A percentile compares a stretch with the other conserved stretches of the same genome.
Conservation (phyloP, 2,888 invertebrate genomes). For the Gymnocheta viridis region DNA sequence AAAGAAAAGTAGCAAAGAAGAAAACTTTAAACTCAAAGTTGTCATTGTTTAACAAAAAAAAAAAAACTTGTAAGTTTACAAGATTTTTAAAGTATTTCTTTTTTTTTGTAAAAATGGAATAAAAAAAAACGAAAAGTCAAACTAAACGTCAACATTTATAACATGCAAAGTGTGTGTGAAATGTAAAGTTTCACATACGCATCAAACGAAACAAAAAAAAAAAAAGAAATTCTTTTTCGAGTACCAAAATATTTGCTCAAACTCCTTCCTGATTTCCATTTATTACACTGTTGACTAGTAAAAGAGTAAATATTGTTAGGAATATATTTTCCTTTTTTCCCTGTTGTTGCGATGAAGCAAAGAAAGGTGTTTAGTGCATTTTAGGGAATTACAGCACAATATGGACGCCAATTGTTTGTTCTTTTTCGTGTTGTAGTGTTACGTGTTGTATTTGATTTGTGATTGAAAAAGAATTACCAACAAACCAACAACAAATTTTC, state of each 20-base stretch:
- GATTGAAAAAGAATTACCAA: conserved; percentile 67
- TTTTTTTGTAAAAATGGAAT: not conserved
- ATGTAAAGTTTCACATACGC: conserved; percentile 41
- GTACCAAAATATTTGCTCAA: not conserved
- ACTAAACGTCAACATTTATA: conserved; percentile 61
- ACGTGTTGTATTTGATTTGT: conserved; percentile 67
- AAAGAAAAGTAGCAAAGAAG: not conserved
- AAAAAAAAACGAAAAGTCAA: conserved; percentile 48
- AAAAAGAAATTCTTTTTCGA: not conserved
- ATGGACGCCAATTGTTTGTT: conserved; percentile 11
- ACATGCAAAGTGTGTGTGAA: conserved; percentile 40
- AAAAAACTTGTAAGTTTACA: conserved; percentile 24
- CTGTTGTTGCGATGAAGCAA: conserved; percentile 30
- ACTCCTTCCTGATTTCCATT: conserved; percentile 5
- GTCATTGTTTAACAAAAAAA: conserved; percentile 29
- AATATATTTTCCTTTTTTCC: conserved; percentile 11
- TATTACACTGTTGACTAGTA: conserved; percentile 51
- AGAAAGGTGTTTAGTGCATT: conserved; percentile 70
- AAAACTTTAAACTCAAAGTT: conserved; percentile 51
- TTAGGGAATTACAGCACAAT: conserved; percentile 51
- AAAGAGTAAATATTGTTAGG: conserved; percentile 12
- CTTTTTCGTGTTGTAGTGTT: conserved; percentile 22
- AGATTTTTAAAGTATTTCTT: not conserved
- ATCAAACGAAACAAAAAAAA: conserved; percentile 1
- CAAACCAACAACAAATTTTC: conserved; percentile 45